Base-by-base conservation (phyloP, 2,888 invertebrate species). In the Tiliacea aurago region DNA sequence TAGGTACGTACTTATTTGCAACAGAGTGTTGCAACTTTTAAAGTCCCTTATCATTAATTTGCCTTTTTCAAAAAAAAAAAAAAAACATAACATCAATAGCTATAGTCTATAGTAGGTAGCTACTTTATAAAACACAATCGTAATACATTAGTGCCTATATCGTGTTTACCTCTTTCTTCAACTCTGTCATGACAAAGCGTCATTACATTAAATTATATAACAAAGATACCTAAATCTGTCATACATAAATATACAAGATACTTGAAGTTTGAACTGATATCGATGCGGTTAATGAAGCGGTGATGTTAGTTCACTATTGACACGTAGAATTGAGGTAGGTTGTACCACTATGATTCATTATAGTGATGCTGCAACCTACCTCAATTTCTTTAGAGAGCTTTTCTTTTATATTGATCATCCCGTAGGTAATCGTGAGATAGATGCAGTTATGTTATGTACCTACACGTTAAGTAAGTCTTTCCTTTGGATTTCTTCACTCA, bases 361-460 rank as follows among this genome's bases (percentile, higher is more conserved):
- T 62, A 71, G 13, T 23, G 18, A n/a, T n/a, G n/a, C 28, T 63
- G 18, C 73, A 81, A 87, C 86, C 87, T 86, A 87, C 86, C 86
- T 85, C 85, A 86, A 86, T 81, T 81, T 72, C 63, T 81, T 78
- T 75, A 45, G 6, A 20, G 15, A 51, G 6, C 28, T 73, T 78
- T 80, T 70, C 49, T n/a, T n/a, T n/a, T 3, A 77, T 80, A 80
- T 45, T 37, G 75, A 64, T 76, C 72, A 67, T 65, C 20, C n/a
- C 62, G 28, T 49, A 47, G 5, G 18, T 45, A 33, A 83, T 70
- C 62, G 37, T 70, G 0, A 37, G 37, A 77, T 37, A 53, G 47
- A 49, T 62, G 49, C 37, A 65, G 20, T 18, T 77, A 53, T 53
- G 13, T 33, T 58, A 18, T 49, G 62, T 53, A 55, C n/a, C 47